These are phyloP conservation scores for Daubentonia madagascariensis DNA, from an alignment of 2,113 vertebrate genomes.

Conservation along the genomic window DNA sequence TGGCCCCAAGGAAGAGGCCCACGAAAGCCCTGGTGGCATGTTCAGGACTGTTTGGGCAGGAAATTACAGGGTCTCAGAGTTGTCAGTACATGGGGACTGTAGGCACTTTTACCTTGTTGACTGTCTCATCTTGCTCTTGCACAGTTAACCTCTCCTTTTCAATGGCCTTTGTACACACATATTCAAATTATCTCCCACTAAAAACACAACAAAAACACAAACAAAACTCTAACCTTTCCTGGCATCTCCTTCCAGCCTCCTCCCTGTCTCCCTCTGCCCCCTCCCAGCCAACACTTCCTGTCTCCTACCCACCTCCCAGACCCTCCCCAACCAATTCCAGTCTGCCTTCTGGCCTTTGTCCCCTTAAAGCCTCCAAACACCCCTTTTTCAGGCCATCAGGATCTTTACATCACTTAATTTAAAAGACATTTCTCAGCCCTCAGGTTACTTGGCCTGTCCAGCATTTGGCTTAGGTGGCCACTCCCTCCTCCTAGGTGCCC, in stretches of 20 bases:
- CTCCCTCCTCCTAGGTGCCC: not conserved
- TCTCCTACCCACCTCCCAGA: not conserved
- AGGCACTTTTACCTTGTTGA: not conserved
- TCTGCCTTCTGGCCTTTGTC: not conserved
- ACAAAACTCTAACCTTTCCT: accelerated
- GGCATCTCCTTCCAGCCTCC: not conserved
- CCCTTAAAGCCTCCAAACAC: not conserved
- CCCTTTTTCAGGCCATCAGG: not conserved
- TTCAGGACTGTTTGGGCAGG: not conserved
- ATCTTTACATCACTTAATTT: not conserved
- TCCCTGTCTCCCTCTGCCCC: not conserved
- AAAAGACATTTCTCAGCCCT: not conserved
- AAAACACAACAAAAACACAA: not conserved
- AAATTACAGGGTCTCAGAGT: not conserved
- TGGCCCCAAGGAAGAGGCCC: not conserved
- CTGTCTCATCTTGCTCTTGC: not conserved
- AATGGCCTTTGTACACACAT: not conserved
- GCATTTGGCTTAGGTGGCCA: accelerated
- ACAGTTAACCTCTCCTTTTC: not conserved
- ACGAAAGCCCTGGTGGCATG: not conserved
- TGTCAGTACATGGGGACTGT: accelerated
- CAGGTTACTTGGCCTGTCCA: accelerated
- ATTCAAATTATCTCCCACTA: not conserved
- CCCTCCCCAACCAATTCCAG: not conserved
- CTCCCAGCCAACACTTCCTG: not conserved